These are phyloP conservation scores for Muricea muricata DNA, from an alignment of 92 coral and sea anemone genomes.

Conservation along the genomic window DNA sequence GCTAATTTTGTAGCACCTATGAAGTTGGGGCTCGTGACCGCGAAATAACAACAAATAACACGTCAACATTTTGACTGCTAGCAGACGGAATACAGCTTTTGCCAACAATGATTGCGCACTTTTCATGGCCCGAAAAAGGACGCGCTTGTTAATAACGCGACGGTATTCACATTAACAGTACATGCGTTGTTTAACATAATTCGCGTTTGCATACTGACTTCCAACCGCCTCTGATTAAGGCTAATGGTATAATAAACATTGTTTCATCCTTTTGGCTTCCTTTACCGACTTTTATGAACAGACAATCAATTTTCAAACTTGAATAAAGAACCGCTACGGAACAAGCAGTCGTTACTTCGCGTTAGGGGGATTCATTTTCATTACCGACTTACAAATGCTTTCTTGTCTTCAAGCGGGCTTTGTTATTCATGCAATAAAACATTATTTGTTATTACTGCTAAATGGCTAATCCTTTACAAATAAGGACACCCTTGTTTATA, in stretches of 20 bases:
- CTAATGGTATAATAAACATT: constrained; percentile 26
- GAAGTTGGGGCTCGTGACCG: constrained; percentile 4
- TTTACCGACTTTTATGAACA: constrained; percentile 1
- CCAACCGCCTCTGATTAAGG: constrained; percentile 2
- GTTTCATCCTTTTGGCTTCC: constrained; percentile 12
- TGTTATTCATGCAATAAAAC: constrained; percentile 54
- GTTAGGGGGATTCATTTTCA: neutral
- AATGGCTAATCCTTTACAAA: constrained; percentile 50
- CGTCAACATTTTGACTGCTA: constrained; percentile 9
- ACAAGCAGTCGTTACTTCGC: constrained; percentile 23
- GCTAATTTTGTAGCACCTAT: constrained; percentile 16
- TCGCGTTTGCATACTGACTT: constrained; percentile 1
- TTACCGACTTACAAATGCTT: neutral
- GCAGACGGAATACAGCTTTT: constrained; percentile 3
- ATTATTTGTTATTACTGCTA: constrained; percentile 50
- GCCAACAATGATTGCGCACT: constrained; percentile 4
- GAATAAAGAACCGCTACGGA: constrained; percentile 27
- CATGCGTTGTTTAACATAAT: constrained; percentile 7
- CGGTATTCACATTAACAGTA: constrained; percentile 14
- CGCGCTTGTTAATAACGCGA: neutral
- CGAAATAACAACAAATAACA: constrained; percentile 33
- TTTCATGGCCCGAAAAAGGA: neutral
- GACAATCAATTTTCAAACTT: constrained; percentile 19
- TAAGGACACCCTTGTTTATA: constrained; percentile 46
- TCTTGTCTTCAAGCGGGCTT: constrained; percentile 20